phyloP scores from a whole-genome alignment of 2,888 invertebrate genomes.

The Cosmopolites sordidus region DNA sequence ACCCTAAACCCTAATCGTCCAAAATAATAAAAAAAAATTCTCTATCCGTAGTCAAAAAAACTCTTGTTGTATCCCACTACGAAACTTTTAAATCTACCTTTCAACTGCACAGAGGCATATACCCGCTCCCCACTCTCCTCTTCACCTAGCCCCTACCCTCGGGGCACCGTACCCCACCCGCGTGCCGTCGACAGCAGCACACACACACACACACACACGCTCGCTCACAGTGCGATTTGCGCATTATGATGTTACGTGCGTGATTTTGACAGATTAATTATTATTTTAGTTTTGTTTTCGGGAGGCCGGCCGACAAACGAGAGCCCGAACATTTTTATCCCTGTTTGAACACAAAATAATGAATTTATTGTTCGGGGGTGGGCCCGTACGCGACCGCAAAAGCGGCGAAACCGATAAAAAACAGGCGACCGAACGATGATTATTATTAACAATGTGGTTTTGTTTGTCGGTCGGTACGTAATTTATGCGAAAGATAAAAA shows the following conservation, averaged over 20 bases:
- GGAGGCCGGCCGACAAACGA: slow-evolving; percentile 16
- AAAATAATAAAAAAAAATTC: too few relatives aligned
- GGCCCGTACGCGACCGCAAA: too few relatives aligned
- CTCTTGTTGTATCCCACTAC: neutral
- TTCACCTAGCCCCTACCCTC: neutral
- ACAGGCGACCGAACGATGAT: too few relatives aligned
- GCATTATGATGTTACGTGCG: slow-evolving; percentile 44
- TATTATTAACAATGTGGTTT: too few relatives aligned
- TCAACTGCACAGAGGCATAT: slow-evolving; percentile 22
- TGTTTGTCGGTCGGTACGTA: too few relatives aligned
- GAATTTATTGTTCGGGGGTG: neutral
- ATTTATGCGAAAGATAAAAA: too few relatives aligned
- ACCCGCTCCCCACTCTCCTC: slow-evolving; percentile 4
- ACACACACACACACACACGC: too few relatives aligned
- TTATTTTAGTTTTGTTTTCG: slow-evolving; percentile 38
- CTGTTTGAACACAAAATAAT: slow-evolving; percentile 7
- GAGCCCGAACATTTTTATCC: slow-evolving; percentile 25
- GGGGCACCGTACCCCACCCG: slow-evolving; percentile 14
- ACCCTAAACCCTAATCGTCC: too few relatives aligned
- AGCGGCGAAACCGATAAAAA: too few relatives aligned
- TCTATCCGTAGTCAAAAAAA: too few relatives aligned
- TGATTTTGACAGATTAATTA: slow-evolving; percentile 49
- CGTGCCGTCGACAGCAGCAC: neutral
- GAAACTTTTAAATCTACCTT: slow-evolving; percentile 25
- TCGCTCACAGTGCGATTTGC: slow-evolving; percentile 18